A percentile compares a stretch with the other conserved stretches of the same genome.
Conservation (phyloP, 2,113 vertebrate genomes). For the Rutilus rutilus region DNA sequence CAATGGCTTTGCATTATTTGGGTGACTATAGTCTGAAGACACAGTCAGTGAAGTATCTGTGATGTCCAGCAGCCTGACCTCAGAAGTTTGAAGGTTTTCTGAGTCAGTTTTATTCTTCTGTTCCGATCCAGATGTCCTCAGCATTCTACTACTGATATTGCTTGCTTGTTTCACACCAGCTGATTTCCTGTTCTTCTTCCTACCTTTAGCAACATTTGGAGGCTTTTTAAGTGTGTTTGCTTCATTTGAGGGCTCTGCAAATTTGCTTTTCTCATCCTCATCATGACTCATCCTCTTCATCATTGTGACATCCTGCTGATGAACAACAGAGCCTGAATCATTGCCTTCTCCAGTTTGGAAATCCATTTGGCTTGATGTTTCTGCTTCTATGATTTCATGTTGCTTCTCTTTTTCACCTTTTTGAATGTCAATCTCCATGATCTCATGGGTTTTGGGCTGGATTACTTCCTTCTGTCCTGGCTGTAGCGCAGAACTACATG, state of each 20-base stretch:
- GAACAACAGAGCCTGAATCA: neutral
- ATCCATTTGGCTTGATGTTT: neutral
- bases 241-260: neutral
- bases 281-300: neutral
- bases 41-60: neutral
- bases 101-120: neutral
- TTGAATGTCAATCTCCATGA: neutral
- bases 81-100: neutral
- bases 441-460: neutral
- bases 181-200: neutral
- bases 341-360: neutral
- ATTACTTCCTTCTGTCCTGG: neutral
- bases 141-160: neutral
- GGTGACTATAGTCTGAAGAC: neutral
- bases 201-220: neutral
- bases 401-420: neutral
- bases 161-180: neutral
- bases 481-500: neutral
- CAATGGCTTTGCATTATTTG: slow-evolving; percentile 22
- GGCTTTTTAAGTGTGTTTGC: neutral
- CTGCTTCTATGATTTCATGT: neutral
- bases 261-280: neutral
- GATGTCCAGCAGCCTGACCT: neutral
- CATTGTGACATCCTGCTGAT: neutral
- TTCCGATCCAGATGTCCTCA: neutral